Percentiles rank a stretch among this genome's conserved stretches.
These are phyloP conservation scores for Drosophila santomea DNA, from an alignment of 1,140 invertebrate genomes.

Conservation along the genomic window DNA sequence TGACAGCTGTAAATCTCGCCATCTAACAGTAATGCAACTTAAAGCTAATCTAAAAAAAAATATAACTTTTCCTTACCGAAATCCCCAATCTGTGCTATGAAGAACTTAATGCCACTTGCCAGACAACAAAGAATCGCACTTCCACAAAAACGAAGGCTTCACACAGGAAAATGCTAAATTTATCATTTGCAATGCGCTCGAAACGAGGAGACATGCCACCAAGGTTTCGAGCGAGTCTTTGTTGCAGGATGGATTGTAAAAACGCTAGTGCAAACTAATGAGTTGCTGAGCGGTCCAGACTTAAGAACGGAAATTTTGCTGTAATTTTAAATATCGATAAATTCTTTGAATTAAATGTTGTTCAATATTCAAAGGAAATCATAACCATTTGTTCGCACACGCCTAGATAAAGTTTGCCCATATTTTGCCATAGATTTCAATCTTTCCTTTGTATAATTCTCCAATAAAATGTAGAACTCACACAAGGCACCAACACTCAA, in stretches of 20 bases:
- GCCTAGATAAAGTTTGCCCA: not conserved
- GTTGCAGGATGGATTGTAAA: constrained; percentile 12
- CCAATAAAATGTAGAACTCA: constrained; percentile 30
- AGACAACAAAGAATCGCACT: constrained; percentile 69
- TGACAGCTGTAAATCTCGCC: no score
- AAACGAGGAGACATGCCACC: constrained; percentile 14
- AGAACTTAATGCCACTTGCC: constrained; percentile 65
- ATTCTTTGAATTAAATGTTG: no score
- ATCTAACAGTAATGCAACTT: no score
- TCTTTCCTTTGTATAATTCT: constrained; percentile 23
- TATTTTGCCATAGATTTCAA: constrained; percentile 10
- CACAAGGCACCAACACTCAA: constrained; percentile 30
- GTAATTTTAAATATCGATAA: not conserved
- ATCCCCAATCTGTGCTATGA: constrained; percentile 61
- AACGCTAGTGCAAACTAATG: constrained; percentile 42
- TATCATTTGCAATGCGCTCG: constrained; percentile 49
- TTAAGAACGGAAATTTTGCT: not conserved
- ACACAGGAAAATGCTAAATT: constrained; percentile 40
- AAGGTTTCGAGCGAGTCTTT: constrained; percentile 3
- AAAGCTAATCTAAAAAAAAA: no score
- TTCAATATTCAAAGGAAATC: not conserved
- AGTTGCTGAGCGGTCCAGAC: constrained; percentile 11
- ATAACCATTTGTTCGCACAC: not conserved
- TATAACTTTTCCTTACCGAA: constrained; percentile 12
- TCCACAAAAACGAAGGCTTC: constrained; percentile 24